Evolutionary conservation across 2,797 vertebrate species (phyloP), one percentile per base, ranked within the genome.

Genomic region (Myotis planiceps): DNA sequence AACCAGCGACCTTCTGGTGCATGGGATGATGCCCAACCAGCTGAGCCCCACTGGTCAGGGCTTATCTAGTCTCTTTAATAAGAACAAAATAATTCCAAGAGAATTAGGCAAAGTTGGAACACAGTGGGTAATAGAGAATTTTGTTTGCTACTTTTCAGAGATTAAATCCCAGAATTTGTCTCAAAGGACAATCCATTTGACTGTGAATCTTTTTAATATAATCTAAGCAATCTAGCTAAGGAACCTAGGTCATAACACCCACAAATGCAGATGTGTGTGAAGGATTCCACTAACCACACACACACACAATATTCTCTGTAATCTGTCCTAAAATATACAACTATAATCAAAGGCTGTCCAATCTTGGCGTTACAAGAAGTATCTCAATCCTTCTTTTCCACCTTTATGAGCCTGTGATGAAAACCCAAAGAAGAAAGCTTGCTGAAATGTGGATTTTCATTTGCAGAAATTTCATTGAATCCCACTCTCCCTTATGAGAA

Each of bases 121-220:
- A 92, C 0, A 47, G 34, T 69, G n/a, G 51, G 3, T 37, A 23
- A 2, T 34, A 32, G 2, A 53, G 27, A 90, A 34, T 82, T 88
- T 65, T 85, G 42, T 82, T 88, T 80, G 3, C 60, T 47, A 65
- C 9, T 79, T 75, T 94, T 75, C 27, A 49, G 55, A 95, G 34
- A 95, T 58, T 69, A 86, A 91, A 76, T 7, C 9, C 12, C n/a
- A 45, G 72, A 82, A 53, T 51, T 58, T 75, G 18, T 76, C 49
- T 92, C 85, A 88, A 82, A 83, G 18, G 89, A 68, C 14, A 90
- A 90, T 76, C 84, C 75, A 94, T 88, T 25, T 78, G 72, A 96
- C 51, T 47, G 47, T 27, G 74, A 51, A 72, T 69, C 79, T 84
- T 89, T 85, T 89, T 37, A 94, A 84, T 58, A 27, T 74, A 81